These are phyloP conservation scores for Seriola dumerili DNA, from an alignment of 2,113 vertebrate genomes.

Conservation along the genomic window DNA sequence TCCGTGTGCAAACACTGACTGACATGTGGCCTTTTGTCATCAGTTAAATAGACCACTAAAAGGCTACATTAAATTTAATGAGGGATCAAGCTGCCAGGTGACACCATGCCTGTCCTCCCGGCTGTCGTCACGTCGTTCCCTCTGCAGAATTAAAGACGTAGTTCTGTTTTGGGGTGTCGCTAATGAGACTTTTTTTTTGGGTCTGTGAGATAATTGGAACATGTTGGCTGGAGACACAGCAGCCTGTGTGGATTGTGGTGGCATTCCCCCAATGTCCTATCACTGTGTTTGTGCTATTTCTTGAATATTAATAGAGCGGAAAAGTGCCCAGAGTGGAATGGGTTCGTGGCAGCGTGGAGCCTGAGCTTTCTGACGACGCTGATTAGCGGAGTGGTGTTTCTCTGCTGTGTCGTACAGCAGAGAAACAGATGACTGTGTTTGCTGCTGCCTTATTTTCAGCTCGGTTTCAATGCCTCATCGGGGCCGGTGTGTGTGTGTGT, in stretches of 20 bases:
- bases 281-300: conserved; percentile 27
- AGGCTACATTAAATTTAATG: conserved; percentile 70
- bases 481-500: background rate
- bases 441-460: conserved; percentile 16
- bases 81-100: conserved; percentile 51
- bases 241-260: conserved; percentile 1
- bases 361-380: conserved; percentile 46
- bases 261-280: conserved; percentile 30
- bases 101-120: conserved; percentile 22
- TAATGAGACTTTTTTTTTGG: background rate
- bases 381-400: conserved; percentile 41
- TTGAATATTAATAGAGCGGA: conserved; percentile 69
- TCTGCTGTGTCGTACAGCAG: conserved; percentile 20
- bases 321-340: conserved; percentile 60
- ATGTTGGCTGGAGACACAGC: background rate
- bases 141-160: background rate
- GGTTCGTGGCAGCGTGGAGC: conserved; percentile 45
- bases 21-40: conserved; percentile 71
- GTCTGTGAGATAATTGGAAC: conserved; percentile 9
- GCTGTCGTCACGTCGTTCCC: background rate
- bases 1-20: conserved; percentile 58
- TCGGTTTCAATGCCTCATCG: background rate
- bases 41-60: conserved; percentile 66
- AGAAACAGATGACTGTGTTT: conserved; percentile 31
- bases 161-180: background rate